A percentile compares a stretch with the other conserved stretches of the same genome.
phyloP scores from a whole-genome alignment of 2,797 vertebrate species.

The Chromobotia macracanthus region DNA sequence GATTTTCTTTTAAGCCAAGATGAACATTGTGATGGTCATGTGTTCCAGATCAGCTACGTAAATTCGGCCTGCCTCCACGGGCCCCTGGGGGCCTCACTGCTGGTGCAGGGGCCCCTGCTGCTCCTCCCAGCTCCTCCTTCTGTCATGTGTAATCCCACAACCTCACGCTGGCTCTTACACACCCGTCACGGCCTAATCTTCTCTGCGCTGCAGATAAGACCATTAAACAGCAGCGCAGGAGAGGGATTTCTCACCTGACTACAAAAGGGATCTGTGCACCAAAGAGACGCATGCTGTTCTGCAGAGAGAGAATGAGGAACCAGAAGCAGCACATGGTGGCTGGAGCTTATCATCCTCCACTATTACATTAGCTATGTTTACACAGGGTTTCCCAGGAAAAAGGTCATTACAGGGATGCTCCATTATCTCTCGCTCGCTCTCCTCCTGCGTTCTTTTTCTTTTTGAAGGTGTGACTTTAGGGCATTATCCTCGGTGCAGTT shows the following conservation, averaged over 20 bases:
- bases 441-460: background rate
- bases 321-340: conserved; percentile 37
- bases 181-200: conserved; percentile 69
- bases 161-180: conserved; percentile 54
- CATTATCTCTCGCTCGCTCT: conserved; percentile 65
- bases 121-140: conserved; percentile 42
- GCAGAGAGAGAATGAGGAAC: conserved; percentile 38
- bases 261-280: conserved; percentile 63
- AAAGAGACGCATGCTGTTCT: conserved; percentile 46
- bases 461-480: conserved; percentile 58
- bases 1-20: background rate
- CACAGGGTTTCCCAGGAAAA: conserved; percentile 66
- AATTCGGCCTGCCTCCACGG: background rate
- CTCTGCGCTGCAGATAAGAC: conserved; percentile 65
- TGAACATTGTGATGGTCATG: background rate
- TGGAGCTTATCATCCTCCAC: conserved; percentile 65
- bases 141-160: conserved; percentile 52
- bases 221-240: conserved; percentile 74
- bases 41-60: background rate
- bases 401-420: conserved; percentile 65
- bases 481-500: conserved; percentile 57
- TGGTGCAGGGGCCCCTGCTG: conserved; percentile 4
- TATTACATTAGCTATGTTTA: conserved; percentile 73
- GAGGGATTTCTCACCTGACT: conserved; percentile 71
- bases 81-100: conserved; percentile 13